Percentiles rank a stretch among this genome's conserved stretches.
These are phyloP conservation scores for Chaetodon trifasciatus DNA, from an alignment of 2,797 vertebrate genomes.

Conservation along the genomic window DNA sequence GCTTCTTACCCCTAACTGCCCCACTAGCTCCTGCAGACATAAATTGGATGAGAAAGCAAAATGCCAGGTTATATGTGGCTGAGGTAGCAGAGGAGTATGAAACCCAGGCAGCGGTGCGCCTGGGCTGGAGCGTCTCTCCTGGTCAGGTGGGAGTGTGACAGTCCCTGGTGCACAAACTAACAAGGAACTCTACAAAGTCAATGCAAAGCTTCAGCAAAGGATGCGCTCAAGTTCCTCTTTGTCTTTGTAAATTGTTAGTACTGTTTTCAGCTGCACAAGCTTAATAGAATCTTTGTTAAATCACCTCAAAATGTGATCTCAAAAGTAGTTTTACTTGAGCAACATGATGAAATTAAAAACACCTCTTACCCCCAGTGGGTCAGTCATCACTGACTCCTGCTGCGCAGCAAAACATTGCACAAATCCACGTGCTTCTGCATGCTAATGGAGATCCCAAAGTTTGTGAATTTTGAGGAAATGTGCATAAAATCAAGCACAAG, in stretches of 20 bases:
- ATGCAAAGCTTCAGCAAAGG: slow-evolving; percentile 1
- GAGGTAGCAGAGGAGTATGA: slow-evolving; percentile 36
- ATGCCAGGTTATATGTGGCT: slow-evolving; percentile 71
- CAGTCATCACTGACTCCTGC: neutral
- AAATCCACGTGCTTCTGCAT: neutral
- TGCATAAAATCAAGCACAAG: neutral
- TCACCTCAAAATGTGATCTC: neutral
- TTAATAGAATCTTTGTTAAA: neutral
- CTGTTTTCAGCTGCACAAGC: neutral
- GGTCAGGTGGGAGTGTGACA: slow-evolving; percentile 59
- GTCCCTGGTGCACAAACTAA: slow-evolving; percentile 37
- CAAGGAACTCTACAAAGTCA: slow-evolving; percentile 4
- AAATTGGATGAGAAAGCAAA: slow-evolving; percentile 81
- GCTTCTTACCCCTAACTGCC: slow-evolving; percentile 77
- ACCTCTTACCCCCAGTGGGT: neutral
- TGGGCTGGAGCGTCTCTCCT: slow-evolving; percentile 58
- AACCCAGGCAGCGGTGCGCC: slow-evolving; percentile 23
- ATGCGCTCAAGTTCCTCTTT: neutral
- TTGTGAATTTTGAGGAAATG: neutral
- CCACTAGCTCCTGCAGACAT: slow-evolving; percentile 74
- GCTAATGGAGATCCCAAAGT: neutral
- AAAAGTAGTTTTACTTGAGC: neutral
- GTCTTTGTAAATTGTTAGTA: neutral
- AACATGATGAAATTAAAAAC: neutral
- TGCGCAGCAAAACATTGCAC: neutral